Evolutionary conservation across 1,140 invertebrate genomes (phyloP), one percentile per base, ranked within the genome.

Genomic region (Hyles vespertilio): DNA sequence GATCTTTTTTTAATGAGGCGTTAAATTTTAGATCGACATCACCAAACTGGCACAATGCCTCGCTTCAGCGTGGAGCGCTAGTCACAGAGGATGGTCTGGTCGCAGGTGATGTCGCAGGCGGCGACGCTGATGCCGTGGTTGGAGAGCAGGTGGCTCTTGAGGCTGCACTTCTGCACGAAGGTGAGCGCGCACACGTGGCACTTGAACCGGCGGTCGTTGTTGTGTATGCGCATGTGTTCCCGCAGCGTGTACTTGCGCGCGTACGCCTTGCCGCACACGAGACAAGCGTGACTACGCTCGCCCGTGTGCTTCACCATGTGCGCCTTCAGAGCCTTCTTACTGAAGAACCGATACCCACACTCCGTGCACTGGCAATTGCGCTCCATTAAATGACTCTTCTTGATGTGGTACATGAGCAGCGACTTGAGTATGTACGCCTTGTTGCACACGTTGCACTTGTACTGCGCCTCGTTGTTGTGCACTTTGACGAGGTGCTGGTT

Each of bases 211-310:
- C 79, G 79, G 72, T 74, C 91, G 72, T 60, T 88, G 59, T 59
- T 89, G 69, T 94, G 93, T 59, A 92, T 91, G 59, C 91, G 81
- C 69, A 90, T 90, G 67, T 92, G 91, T 3, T 89, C 89, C 45
- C 89, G 82, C 2, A 92, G 9, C 0, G 90, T 91, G 46, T 89
- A 91, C 43, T 89, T 90, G 48, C 90, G 86, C 0, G 89, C 93
- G 72, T 91, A 93, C 65, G 79, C 84, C 59, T 92, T 92, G 9
- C 91, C 89, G 73, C 95, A 96, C 4, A 92, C 89, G 2, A 91
- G 90, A 67, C 91, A 91, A 44, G 92, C 90, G 70, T 94, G 94
- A 2, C 94, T 95, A 33, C 93, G 91, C 64, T 94, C 93, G 0
- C 94, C 94, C 0, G 92, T 94, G 66, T 92, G 92, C 36, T 84